Percentiles rank a stretch among this genome's conserved stretches.
Conservation (phyloP, 2,888 invertebrate genomes). For the Melolontha melolontha region DNA sequence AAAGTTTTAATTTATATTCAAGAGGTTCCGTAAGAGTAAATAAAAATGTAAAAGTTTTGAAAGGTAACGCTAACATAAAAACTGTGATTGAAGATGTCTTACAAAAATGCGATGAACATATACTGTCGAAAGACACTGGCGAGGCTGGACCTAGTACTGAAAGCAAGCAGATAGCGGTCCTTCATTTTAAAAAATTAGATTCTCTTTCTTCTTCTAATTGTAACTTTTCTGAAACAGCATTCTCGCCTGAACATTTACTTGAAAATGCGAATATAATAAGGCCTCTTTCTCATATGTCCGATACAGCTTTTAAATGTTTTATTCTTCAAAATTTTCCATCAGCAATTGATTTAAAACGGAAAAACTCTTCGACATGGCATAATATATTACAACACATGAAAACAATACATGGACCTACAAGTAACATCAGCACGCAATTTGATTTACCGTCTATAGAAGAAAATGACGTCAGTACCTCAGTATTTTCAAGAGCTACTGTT, state of each 20-base stretch:
- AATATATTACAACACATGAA: constrained; percentile 21
- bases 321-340: constrained; percentile 40
- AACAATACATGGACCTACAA: constrained; percentile 18
- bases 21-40: constrained; percentile 19
- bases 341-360: constrained; percentile 21
- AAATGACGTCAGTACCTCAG: constrained; percentile 2
- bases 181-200: constrained; percentile 37
- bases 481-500: constrained; percentile 36
- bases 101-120: constrained; percentile 31
- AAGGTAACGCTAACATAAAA: constrained; percentile 14
- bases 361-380: constrained; percentile 26
- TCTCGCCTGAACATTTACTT: neutral
- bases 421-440: constrained; percentile 37
- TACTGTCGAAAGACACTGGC: neutral
- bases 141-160: constrained; percentile 10
- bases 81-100: constrained; percentile 35
- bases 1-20: constrained; percentile 13
- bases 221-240: constrained; percentile 24
- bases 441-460: constrained; percentile 32
- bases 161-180: constrained; percentile 30
- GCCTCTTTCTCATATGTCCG: constrained; percentile 33
- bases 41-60: constrained; percentile 10
- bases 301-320: constrained; percentile 40
- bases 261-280: constrained; percentile 15
- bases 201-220: constrained; percentile 33